Evolutionary conservation across 2,113 vertebrate species (phyloP), one percentile per base, ranked within the genome.

Genomic region (Strigops habroptila): DNA sequence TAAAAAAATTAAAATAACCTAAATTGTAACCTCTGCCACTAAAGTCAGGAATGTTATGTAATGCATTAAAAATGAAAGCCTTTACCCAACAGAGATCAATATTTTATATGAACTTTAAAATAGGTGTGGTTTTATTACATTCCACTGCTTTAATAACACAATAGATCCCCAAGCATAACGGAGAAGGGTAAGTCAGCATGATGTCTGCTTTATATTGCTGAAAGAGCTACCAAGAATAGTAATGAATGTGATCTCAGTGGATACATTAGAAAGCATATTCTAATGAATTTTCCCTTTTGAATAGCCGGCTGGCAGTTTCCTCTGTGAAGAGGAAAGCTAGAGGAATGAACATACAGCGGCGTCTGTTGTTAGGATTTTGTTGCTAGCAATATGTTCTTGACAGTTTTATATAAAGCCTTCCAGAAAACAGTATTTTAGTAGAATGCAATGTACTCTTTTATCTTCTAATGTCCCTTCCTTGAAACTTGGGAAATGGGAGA

Each of bases 51-150:
- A 88, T 91, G 82, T 76, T 93, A 70, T 53, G 68, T 62, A 88
- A 79, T 76, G 24, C 70, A 69, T 79, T 88, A 93, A 91, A 95
- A 95, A 86, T 84, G 30, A 76, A 95, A 93, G 51, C 6, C 31
- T 85, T 71, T 89, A 52, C 63, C 74, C 95, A 95, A 65, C 19
- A 91, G 62, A 92, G 39, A 94, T 85, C 44, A 85, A 28, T 90
- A 85, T 93, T 94, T 96, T 88, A 90, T 88, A 86, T 24, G 44
- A 95, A 76, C 59, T 74, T 91, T 86, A 91, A 95, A 91, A 85
- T 82, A 88, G 87, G 91, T 93, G 88, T 86, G 91, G 94, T 85
- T 96, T 95, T 91, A 86, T 59, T 91, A 41, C 85, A 88, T 93
- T 94, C 62, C 67, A 77, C 22, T 83, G 41, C 25, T 95, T 91